These are phyloP conservation scores for Lapara coniferarum DNA, from an alignment of 2,888 invertebrate genomes.

Conservation along the genomic window DNA sequence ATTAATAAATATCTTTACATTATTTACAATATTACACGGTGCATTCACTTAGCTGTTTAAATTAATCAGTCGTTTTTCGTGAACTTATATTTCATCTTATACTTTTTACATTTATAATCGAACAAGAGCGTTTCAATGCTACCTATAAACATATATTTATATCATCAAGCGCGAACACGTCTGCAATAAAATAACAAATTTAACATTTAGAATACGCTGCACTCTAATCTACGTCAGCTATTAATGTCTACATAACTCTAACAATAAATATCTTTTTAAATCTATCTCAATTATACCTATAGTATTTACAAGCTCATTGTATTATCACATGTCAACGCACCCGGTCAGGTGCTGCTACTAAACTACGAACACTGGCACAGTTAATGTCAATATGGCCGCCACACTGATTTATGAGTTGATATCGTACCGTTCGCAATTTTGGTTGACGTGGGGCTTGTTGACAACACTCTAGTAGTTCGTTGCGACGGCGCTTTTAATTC, in stretches of 20 bases:
- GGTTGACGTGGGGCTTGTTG: slow-evolving; percentile 81
- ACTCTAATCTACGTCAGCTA: slow-evolving; percentile 51
- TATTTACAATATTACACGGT: slow-evolving; percentile 61
- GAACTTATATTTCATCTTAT: slow-evolving; percentile 30
- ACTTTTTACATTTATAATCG: slow-evolving; percentile 40
- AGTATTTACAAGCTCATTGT: slow-evolving; percentile 81
- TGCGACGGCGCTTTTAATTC: slow-evolving; percentile 86
- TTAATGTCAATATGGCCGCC: slow-evolving; percentile 87
- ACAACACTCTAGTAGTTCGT: slow-evolving; percentile 72
- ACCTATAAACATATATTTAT: slow-evolving; percentile 44
- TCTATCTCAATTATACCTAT: slow-evolving; percentile 64
- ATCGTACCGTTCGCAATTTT: slow-evolving; percentile 83
- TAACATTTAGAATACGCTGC: slow-evolving; percentile 53
- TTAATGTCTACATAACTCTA: slow-evolving; percentile 56
- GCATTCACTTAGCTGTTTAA: slow-evolving; percentile 48
- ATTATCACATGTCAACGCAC: slow-evolving; percentile 79
- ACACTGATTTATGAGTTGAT: slow-evolving; percentile 86
- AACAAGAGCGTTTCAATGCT: slow-evolving; percentile 34
- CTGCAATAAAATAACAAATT: slow-evolving; percentile 69
- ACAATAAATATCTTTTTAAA: slow-evolving; percentile 71
- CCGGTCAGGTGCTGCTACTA: slow-evolving; percentile 53
- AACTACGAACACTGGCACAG: slow-evolving; percentile 52
- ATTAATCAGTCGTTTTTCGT: slow-evolving; percentile 72
- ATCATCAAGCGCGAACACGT: slow-evolving; percentile 71
- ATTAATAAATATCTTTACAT: slow-evolving; percentile 57